Evolutionary conservation across 2,113 vertebrate species (phyloP).

Genomic region (Bubalus kerabau): DNA sequence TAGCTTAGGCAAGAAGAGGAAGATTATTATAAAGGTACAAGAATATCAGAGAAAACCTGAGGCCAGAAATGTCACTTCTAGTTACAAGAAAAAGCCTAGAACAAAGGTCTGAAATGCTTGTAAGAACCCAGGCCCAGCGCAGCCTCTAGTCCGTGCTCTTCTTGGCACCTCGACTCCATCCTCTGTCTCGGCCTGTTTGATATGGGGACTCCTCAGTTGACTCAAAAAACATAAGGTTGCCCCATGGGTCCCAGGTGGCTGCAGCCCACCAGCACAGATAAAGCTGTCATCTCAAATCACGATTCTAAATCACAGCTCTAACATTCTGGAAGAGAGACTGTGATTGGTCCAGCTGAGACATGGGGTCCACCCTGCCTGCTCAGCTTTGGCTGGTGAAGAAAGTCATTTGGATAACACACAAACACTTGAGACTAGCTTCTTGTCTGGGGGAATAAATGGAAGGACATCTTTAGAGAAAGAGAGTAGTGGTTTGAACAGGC

Average conservation of each 20-base stretch:
- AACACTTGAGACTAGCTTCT: background rate
- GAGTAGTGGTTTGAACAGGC: background rate
- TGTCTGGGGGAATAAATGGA: background rate
- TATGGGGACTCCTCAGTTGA: background rate
- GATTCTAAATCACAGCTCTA: background rate
- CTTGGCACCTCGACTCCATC: background rate
- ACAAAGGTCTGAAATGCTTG: background rate
- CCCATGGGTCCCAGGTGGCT: background rate
- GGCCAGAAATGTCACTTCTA: background rate
- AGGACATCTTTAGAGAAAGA: background rate
- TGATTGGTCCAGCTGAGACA: background rate
- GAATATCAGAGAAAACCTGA: background rate
- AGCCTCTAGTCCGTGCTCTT: background rate
- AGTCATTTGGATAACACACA: background rate
- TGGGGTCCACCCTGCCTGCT: background rate
- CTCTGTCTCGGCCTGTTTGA: background rate
- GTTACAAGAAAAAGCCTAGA: background rate
- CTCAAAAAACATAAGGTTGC: background rate
- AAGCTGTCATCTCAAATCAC: background rate
- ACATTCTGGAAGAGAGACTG: background rate
- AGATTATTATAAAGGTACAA: background rate
- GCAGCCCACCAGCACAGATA: background rate
- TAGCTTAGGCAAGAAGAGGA: background rate
- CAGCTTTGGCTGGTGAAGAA: background rate
- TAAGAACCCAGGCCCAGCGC: background rate